These are phyloP conservation scores for Psittacula derbiana DNA, from an alignment of 2,797 vertebrate genomes.

Conservation along the genomic window DNA sequence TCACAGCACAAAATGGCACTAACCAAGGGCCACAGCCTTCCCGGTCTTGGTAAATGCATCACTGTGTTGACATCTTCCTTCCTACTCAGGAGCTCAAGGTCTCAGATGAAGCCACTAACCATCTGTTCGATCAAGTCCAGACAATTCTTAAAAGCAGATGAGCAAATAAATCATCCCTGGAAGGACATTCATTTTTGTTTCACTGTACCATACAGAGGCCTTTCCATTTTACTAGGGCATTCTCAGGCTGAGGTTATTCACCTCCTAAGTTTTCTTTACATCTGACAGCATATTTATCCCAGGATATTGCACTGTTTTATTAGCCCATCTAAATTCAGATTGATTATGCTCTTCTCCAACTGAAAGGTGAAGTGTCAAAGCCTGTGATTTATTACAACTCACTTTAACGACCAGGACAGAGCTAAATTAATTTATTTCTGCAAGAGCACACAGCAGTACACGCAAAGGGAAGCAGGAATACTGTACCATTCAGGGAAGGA, in stretches of 20 bases:
- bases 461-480: not conserved
- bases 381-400: conserved; percentile 30
- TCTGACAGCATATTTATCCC: conserved; percentile 14
- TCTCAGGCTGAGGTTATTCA: not conserved
- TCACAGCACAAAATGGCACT: not conserved
- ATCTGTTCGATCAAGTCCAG: not conserved
- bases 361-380: conserved; percentile 43
- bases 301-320: conserved; percentile 12
- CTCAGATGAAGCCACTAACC: not conserved
- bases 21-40: not conserved
- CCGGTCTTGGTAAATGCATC: not conserved
- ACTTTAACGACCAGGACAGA: not conserved
- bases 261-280: not conserved
- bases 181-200: conserved; percentile 6
- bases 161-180: conserved; percentile 24
- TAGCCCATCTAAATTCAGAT: conserved; percentile 44
- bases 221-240: not conserved
- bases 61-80: not conserved
- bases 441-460: not conserved
- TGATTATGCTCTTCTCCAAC: conserved; percentile 14
- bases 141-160: conserved; percentile 28
- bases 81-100: not conserved
- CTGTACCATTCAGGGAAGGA: not conserved
- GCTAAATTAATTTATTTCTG: conserved; percentile 3
- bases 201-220: not conserved